Conservation (phyloP, 2,888 invertebrate genomes). For the Drosophila subsilvestris region DNA sequence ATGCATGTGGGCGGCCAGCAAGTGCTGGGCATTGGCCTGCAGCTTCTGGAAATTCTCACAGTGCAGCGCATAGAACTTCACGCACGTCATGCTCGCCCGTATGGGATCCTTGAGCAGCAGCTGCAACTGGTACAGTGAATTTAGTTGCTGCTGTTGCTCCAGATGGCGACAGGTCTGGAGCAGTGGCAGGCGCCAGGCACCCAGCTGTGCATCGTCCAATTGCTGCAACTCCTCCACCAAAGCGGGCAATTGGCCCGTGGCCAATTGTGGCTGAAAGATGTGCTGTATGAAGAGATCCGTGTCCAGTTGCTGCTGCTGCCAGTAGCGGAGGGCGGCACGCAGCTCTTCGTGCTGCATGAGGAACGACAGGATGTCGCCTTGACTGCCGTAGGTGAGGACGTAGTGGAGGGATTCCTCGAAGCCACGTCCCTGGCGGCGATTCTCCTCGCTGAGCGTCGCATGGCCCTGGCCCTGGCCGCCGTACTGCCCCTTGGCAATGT, state of each 20-base stretch:
- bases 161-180: constrained; percentile 89
- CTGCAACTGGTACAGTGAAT: constrained; percentile 91
- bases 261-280: constrained; percentile 89
- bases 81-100: constrained; percentile 92
- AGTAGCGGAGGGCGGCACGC: constrained; percentile 88
- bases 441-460: constrained; percentile 31
- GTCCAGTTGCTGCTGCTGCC: constrained; percentile 88
- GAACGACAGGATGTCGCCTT: constrained; percentile 90
- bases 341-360: constrained; percentile 90
- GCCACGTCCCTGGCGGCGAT: constrained; percentile 82
- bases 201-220: constrained; percentile 88
- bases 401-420: constrained; percentile 93
- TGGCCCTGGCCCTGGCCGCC: constrained; percentile 37
- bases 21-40: constrained; percentile 85
- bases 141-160: constrained; percentile 88
- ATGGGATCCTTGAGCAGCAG: constrained; percentile 89
- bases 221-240: constrained; percentile 88
- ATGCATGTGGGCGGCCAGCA: constrained; percentile 87
- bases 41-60: constrained; percentile 86
- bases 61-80: constrained; percentile 89
- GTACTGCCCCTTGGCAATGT: constrained; percentile 86
- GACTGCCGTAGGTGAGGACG: constrained; percentile 91
- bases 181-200: constrained; percentile 89
- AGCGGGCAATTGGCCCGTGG: constrained; percentile 86
- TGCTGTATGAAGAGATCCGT: constrained; percentile 89